Conservation (phyloP, 2,797 vertebrate genomes). For the Sebastes steindachneri region DNA sequence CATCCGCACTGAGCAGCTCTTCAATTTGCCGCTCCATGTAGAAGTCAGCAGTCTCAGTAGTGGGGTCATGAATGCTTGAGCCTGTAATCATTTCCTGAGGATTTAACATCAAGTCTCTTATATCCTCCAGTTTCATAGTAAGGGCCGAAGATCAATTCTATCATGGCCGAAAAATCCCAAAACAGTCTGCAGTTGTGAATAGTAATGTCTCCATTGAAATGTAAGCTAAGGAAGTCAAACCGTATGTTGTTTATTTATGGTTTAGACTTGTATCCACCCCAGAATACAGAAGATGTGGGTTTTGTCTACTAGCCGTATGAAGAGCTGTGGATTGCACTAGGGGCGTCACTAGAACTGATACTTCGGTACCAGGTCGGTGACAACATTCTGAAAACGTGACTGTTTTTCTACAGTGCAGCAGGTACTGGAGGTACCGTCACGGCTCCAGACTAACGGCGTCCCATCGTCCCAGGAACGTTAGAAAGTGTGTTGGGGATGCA, state of each 20-base stretch:
- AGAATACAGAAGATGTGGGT: neutral
- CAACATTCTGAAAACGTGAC: too few species aligned
- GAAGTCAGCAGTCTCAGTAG: neutral
- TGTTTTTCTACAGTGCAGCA: too few species aligned
- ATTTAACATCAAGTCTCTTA: slow-evolving; percentile 12
- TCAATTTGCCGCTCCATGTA: neutral
- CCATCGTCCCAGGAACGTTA: rapidly evolving
- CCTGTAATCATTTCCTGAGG: slow-evolving; percentile 2
- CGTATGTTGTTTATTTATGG: neutral
- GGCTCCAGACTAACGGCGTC: too few species aligned
- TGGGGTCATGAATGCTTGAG: neutral
- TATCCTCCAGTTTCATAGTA: neutral
- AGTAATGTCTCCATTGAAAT: neutral
- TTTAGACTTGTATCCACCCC: neutral
- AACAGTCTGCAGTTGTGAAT: neutral
- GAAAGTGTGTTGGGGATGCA: too few species aligned
- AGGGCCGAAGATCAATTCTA: neutral
- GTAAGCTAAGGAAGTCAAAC: neutral
- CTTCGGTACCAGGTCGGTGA: too few species aligned
- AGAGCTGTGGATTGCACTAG: neutral
- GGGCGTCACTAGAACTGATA: neutral
- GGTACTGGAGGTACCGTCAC: too few species aligned
- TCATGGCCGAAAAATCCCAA: neutral
- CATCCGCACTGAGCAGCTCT: neutral
- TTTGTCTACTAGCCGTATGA: neutral